Conservation (phyloP, 53 echinoderm and acorn worm species). For the Echinometra lucunter region DNA sequence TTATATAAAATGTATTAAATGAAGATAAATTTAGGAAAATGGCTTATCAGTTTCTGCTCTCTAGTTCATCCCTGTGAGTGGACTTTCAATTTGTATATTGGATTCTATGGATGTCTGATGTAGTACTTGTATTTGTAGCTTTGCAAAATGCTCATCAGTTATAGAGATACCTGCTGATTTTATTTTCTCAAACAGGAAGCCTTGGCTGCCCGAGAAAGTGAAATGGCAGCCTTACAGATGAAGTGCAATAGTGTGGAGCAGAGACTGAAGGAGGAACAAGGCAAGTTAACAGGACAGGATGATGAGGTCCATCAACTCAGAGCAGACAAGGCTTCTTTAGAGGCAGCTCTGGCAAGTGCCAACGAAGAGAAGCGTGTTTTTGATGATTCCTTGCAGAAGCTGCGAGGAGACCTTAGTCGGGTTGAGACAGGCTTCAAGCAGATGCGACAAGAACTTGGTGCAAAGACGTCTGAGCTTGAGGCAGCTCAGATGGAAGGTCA, state of each 20-base stretch:
- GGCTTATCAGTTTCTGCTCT: neutral
- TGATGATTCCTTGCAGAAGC: conserved; percentile 85
- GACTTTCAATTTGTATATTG: neutral
- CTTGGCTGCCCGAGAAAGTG: conserved; percentile 83
- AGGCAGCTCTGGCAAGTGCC: conserved; percentile 89
- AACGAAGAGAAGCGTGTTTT: conserved; percentile 92
- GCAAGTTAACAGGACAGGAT: conserved; percentile 78
- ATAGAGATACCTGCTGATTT: neutral
- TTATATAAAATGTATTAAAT: neutral
- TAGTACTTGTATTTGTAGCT: neutral
- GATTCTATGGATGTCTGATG: no score
- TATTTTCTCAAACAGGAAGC: conserved; percentile 78
- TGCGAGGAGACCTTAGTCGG: conserved; percentile 86
- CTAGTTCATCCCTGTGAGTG: neutral
- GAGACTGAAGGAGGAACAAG: conserved; percentile 78
- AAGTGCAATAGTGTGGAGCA: conserved; percentile 87
- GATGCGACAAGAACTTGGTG: conserved; percentile 89
- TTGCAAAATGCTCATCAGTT: neutral
- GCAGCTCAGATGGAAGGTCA: conserved; percentile 71
- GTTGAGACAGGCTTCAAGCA: conserved; percentile 94
- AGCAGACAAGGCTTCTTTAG: conserved; percentile 87
- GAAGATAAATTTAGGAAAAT: neutral
- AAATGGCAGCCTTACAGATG: conserved; percentile 84
- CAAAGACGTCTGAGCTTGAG: conserved; percentile 79
- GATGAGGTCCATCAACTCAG: conserved; percentile 81